Conservation (phyloP, 2,113 vertebrate species). For the Paraplagusia blochii region DNA sequence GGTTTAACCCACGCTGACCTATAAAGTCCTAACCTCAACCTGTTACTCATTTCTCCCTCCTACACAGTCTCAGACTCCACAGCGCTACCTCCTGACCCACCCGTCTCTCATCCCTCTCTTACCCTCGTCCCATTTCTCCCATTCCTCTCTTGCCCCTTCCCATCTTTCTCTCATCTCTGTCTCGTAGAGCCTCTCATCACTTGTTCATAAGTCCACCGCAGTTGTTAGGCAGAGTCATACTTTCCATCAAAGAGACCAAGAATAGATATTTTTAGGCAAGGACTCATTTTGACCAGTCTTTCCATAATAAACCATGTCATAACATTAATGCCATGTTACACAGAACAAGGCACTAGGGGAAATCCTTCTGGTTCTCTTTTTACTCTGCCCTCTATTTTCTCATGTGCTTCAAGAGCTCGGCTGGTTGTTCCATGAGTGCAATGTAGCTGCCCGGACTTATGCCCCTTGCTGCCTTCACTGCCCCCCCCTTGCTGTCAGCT, state of each 20-base stretch:
- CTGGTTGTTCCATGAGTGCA: conserved; percentile 23
- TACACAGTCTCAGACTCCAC: conserved; percentile 22
- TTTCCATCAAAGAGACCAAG: conserved; percentile 60
- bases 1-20: conserved; percentile 26
- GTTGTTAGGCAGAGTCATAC: conserved; percentile 51
- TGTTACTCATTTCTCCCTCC: conserved; percentile 18
- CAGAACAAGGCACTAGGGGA: conserved; percentile 22
- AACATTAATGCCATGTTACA: conserved; percentile 46
- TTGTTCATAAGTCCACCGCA: conserved; percentile 61
- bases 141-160: conserved; percentile 38
- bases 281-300: conserved; percentile 21
- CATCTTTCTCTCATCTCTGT: conserved; percentile 57
- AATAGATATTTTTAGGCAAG: conserved; percentile 55
- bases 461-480: conserved; percentile 48
- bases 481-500: conserved; percentile 65
- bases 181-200: conserved; percentile 62
- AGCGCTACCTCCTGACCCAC: conserved; percentile 34
- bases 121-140: conserved; percentile 38
- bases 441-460: conserved; percentile 39
- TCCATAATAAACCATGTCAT: conserved; percentile 42
- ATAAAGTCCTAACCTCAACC: conserved; percentile 30
- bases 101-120: conserved; percentile 53
- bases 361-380: background rate
- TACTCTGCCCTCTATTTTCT: conserved; percentile 7
- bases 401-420: conserved; percentile 20